Percentiles rank a stretch among this genome's conserved stretches.
These are phyloP conservation scores for Anguilla marmorata DNA, from an alignment of 2,797 vertebrate species.

Conservation along the genomic window DNA sequence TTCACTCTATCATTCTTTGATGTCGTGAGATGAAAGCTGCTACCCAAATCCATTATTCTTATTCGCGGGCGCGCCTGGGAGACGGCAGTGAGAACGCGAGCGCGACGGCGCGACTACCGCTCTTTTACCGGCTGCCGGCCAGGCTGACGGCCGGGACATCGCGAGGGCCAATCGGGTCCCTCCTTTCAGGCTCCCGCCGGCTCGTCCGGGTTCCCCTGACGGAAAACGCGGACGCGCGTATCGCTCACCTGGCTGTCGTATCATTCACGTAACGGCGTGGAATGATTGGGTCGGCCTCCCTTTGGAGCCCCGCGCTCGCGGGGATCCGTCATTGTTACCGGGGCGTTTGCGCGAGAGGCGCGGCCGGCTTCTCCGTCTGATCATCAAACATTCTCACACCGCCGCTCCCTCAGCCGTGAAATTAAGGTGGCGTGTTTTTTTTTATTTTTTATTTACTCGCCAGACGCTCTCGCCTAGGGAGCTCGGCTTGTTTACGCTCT, in stretches of 20 bases:
- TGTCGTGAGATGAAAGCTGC: background rate
- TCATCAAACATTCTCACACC: background rate
- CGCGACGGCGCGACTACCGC: background rate
- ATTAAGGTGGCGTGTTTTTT: background rate
- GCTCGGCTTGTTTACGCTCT: background rate
- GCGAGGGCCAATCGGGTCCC: background rate
- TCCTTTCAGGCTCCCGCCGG: background rate
- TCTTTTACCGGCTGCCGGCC: background rate
- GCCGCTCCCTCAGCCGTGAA: conserved; percentile 8
- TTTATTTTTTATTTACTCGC: conserved; percentile 9
- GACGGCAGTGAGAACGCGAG: background rate
- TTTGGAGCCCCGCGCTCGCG: background rate
- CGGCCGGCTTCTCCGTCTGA: background rate
- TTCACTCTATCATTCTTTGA: background rate
- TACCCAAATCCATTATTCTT: background rate
- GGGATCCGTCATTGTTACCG: conserved; percentile 7
- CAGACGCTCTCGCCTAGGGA: background rate
- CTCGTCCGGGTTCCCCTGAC: background rate
- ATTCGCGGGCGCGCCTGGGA: background rate
- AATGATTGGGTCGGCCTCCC: background rate
- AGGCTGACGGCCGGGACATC: background rate
- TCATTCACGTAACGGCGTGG: background rate
- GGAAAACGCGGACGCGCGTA: background rate
- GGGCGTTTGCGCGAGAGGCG: background rate
- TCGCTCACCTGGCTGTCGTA: background rate